Conservation (phyloP, 1,140 invertebrate genomes). For the Hypsibius dujardini region DNA sequence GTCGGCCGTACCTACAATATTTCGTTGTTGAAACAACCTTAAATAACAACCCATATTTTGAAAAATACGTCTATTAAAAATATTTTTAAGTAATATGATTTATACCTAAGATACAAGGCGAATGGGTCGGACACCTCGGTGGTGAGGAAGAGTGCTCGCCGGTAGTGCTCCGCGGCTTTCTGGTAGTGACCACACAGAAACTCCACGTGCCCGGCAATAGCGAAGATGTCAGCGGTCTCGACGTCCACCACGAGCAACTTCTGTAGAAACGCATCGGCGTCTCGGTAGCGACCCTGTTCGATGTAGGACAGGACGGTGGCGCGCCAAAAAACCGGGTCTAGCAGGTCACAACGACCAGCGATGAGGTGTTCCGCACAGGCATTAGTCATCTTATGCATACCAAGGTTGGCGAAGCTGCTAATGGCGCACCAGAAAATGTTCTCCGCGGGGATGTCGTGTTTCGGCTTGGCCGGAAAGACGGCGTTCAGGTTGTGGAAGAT, state of each 20-base stretch:
- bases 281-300: background rate
- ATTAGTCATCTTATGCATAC: background rate
- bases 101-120: background rate
- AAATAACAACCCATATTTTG: no score
- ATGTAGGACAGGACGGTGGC: background rate
- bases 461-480: background rate
- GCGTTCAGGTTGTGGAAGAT: background rate
- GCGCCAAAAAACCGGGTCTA: background rate
- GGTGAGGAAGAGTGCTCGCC: background rate
- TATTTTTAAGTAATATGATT: no score
- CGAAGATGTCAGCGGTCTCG: conserved; percentile 14
- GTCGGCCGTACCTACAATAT: background rate
- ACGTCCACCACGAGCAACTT: background rate
- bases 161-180: background rate
- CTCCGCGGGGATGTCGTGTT: background rate
- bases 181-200: background rate
- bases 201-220: background rate
- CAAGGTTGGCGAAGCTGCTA: background rate
- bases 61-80: no score
- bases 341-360: background rate
- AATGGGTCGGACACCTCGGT: background rate
- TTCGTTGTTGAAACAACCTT: no score
- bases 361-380: background rate
- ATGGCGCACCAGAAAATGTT: background rate
- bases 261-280: background rate